Percentiles rank a stretch among this genome's conserved stretches.
phyloP scores from a whole-genome alignment of 2,797 vertebrate genomes.

The Mormyrus hasselquistii region DNA sequence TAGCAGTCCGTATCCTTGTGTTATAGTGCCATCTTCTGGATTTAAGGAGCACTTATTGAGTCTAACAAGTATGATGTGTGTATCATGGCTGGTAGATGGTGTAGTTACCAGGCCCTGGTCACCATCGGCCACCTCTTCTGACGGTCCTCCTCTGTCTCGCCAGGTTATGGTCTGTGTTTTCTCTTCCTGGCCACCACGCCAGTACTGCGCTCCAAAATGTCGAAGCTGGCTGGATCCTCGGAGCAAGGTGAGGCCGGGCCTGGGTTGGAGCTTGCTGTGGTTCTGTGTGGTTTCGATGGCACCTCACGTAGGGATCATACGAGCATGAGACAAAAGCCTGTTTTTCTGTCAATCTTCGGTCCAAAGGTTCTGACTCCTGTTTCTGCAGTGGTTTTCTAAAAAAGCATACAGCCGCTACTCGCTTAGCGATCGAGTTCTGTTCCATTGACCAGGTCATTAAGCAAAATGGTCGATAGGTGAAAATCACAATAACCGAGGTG shows the following conservation, averaged over 20 bases:
- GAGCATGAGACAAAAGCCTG: background rate
- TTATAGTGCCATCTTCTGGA: conserved; percentile 11
- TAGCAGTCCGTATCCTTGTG: background rate
- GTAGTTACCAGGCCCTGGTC: background rate
- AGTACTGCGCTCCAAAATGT: conserved; percentile 85
- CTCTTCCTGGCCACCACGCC: conserved; percentile 78
- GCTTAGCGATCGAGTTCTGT: background rate
- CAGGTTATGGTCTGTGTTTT: conserved; percentile 83
- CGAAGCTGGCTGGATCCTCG: conserved; percentile 73
- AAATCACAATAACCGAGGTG: background rate
- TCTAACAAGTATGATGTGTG: background rate
- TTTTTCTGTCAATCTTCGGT: background rate
- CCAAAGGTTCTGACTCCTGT: background rate
- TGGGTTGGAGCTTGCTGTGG: background rate
- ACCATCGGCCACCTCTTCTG: background rate
- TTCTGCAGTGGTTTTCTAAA: background rate
- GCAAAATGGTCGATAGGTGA: background rate
- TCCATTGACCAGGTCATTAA: background rate
- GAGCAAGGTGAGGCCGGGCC: conserved; percentile 75
- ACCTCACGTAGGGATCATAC: background rate
- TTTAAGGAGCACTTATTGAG: background rate
- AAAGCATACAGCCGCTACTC: background rate
- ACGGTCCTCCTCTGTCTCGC: background rate
- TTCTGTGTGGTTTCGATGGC: background rate
- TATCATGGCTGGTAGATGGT: background rate